Evolutionary conservation across 2,797 vertebrate species (phyloP).

Genomic region (Mus spretus): DNA sequence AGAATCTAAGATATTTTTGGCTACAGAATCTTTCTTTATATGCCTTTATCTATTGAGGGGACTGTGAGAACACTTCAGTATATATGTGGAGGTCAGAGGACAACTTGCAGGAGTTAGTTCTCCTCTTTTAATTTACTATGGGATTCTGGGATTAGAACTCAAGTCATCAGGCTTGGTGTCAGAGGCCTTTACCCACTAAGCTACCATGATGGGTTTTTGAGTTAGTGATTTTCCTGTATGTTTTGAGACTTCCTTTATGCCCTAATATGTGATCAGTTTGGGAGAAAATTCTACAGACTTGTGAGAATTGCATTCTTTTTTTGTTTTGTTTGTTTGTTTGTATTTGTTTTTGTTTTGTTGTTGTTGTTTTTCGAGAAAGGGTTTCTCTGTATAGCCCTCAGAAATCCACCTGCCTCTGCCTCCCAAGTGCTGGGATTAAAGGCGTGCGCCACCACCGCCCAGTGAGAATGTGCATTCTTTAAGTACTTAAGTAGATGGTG

Average conservation of each 20-base stretch:
- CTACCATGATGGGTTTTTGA: background rate
- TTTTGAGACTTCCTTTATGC: background rate
- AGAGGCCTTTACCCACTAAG: background rate
- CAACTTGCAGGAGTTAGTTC: background rate
- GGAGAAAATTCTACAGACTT: background rate
- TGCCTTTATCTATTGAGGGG: background rate
- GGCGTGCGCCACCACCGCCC: too few species aligned
- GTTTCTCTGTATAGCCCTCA: too few species aligned
- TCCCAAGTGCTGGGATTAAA: too few species aligned
- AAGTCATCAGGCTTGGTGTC: background rate
- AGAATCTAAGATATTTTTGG: background rate
- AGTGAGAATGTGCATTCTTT: background rate
- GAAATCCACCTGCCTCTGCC: too few species aligned
- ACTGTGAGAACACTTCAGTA: background rate
- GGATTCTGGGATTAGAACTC: background rate
- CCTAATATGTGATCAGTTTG: background rate
- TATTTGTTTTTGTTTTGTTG: too few species aligned
- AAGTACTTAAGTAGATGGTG: background rate
- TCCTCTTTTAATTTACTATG: background rate
- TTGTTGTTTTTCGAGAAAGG: too few species aligned
- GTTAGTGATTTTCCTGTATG: background rate
- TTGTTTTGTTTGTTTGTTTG: too few species aligned
- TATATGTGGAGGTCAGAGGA: background rate
- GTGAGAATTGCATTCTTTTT: background rate
- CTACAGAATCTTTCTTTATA: background rate